Conservation (phyloP, 2,888 invertebrate genomes). For the Lepidochrysops patricia region DNA sequence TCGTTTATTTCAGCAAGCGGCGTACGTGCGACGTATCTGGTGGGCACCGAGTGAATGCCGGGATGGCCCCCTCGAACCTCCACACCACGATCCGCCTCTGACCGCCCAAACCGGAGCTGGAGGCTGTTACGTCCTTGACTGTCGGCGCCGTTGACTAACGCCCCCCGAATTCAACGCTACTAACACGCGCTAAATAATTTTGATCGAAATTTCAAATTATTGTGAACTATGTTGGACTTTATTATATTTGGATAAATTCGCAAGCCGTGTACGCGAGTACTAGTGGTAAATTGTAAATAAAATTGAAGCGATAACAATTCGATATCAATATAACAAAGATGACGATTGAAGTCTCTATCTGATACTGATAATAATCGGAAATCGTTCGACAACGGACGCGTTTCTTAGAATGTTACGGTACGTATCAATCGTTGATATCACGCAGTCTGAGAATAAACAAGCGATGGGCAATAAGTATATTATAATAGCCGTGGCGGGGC, state of each 20-base stretch:
- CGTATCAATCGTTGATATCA: slow-evolving; percentile 31
- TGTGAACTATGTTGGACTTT: background rate
- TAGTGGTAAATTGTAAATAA: slow-evolving; percentile 22
- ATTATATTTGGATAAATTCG: background rate
- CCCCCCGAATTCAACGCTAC: background rate
- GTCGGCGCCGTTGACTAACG: slow-evolving; percentile 19
- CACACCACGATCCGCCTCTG: slow-evolving; percentile 28
- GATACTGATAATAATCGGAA: slow-evolving; percentile 39
- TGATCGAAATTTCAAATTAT: slow-evolving; percentile 8
- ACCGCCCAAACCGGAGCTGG: slow-evolving; percentile 35
- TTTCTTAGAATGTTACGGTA: slow-evolving; percentile 38
- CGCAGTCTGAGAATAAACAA: slow-evolving; percentile 18
- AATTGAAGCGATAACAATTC: slow-evolving; percentile 19
- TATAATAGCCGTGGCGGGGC: too few species aligned
- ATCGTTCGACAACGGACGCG: slow-evolving; percentile 42
- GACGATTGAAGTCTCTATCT: slow-evolving; percentile 38
- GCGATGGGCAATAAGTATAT: background rate
- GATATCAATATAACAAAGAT: slow-evolving; percentile 38
- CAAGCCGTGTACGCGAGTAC: background rate
- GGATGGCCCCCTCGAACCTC: slow-evolving; percentile 9
- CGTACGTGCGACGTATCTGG: slow-evolving; percentile 43
- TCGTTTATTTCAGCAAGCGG: slow-evolving; percentile 38
- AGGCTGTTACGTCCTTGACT: slow-evolving; percentile 60
- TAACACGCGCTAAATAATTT: slow-evolving; percentile 7
- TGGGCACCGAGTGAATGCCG: slow-evolving; percentile 38